Evolutionary conservation across 2,888 invertebrate genomes (phyloP).

Genomic region (Aproaerema taeniolella): DNA sequence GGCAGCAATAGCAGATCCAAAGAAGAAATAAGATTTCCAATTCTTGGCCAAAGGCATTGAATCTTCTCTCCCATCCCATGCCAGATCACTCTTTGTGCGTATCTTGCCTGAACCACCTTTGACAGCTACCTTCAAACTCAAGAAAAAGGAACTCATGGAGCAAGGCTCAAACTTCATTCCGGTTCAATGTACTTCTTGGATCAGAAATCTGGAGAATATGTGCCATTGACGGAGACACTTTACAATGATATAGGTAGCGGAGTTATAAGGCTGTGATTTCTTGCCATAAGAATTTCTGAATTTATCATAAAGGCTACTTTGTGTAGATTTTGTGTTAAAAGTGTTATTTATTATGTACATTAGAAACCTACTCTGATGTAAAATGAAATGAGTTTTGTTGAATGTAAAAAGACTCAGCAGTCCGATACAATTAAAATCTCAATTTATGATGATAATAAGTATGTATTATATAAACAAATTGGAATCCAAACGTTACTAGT

Average conservation of each 20-base stretch:
- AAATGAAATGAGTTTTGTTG: no score
- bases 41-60: slow-evolving; percentile 51
- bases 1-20: slow-evolving; percentile 91
- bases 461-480: no score
- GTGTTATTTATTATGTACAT: no score
- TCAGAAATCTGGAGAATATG: slow-evolving; percentile 58
- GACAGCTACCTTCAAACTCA: slow-evolving; percentile 94
- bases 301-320: no score
- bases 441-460: no score
- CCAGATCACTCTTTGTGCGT: slow-evolving; percentile 92
- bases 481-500: no score
- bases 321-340: no score
- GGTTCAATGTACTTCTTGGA: slow-evolving; percentile 85
- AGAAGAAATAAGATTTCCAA: slow-evolving; percentile 79
- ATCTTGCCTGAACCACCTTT: slow-evolving; percentile 85
- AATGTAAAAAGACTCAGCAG: no score
- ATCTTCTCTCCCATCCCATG: slow-evolving; percentile 86
- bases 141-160: slow-evolving; percentile 90
- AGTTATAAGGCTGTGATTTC: slow-evolving; percentile 67
- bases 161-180: slow-evolving; percentile 85
- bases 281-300: no score
- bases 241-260: slow-evolving; percentile 69
- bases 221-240: slow-evolving; percentile 61
- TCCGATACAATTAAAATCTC: no score
- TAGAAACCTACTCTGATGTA: no score